Conservation (phyloP, 2,113 vertebrate species). For the Raja brachyura region DNA sequence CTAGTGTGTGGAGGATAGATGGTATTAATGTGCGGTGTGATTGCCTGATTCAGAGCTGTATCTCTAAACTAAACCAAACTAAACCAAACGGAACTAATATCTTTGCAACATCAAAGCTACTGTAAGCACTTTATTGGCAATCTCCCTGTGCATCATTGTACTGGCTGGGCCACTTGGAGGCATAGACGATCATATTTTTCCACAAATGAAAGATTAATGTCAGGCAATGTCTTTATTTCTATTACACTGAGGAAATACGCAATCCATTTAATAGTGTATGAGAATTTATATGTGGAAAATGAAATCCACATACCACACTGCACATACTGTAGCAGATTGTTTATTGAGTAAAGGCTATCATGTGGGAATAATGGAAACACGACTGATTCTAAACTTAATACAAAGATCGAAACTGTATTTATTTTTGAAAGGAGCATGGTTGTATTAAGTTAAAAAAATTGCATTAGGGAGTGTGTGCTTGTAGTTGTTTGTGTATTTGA, state of each 20-base stretch:
- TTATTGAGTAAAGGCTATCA: not conserved
- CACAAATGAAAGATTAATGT: not conserved
- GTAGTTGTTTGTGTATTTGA: not conserved
- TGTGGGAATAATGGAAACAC: slow-evolving; percentile 20
- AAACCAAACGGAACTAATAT: too few relatives aligned
- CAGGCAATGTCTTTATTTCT: too few relatives aligned
- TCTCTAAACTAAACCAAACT: too few relatives aligned
- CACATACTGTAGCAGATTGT: not conserved
- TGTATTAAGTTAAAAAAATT: not conserved
- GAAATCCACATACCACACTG: not conserved
- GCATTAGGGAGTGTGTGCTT: not conserved
- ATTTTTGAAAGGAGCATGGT: not conserved
- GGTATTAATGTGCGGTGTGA: too few relatives aligned
- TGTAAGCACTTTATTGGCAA: not conserved
- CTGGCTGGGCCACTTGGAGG: not conserved
- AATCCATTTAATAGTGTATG: not conserved
- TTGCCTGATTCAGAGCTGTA: too few relatives aligned
- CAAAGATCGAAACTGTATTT: not conserved
- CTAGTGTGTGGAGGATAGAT: too few relatives aligned
- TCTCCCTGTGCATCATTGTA: not conserved
- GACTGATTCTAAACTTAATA: not conserved
- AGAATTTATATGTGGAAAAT: not conserved
- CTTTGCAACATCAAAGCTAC: not conserved
- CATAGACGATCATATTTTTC: not conserved
- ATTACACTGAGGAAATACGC: not conserved